Evolutionary conservation across 64 coral and sea anemone genomes (phyloP).

Genomic region (Platygyra sinensis): DNA sequence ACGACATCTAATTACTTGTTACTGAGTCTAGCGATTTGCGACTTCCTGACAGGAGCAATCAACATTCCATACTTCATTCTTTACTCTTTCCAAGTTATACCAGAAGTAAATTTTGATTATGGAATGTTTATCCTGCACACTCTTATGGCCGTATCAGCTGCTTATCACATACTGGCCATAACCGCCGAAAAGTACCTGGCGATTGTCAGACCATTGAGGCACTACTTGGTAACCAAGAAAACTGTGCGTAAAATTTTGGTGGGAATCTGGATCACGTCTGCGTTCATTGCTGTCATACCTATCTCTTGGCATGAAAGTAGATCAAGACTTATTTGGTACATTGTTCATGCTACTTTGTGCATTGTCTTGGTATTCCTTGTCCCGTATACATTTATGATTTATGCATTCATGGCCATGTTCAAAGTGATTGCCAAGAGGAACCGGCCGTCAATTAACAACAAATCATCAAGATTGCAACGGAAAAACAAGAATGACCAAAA

Average conservation of each 20-base stretch:
- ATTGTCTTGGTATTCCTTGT: constrained; percentile 53
- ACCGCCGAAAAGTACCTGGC: constrained; percentile 63
- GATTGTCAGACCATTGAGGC: constrained; percentile 31
- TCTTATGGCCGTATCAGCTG: constrained; percentile 3
- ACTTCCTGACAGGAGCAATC: constrained; percentile 67
- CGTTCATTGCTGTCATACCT: neutral
- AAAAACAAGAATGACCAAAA: constrained; percentile 31
- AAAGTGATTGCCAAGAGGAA: constrained; percentile 3
- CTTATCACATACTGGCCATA: constrained; percentile 58
- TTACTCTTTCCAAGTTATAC: neutral
- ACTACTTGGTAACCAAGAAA: constrained; percentile 41
- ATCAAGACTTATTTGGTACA: neutral
- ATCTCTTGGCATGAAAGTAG: neutral
- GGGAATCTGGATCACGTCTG: constrained; percentile 20
- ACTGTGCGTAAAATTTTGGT: constrained; percentile 14
- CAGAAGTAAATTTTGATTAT: neutral
- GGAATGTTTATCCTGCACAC: neutral
- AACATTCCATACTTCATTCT: constrained; percentile 46
- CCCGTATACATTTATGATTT: constrained; percentile 56
- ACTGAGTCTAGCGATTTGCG: constrained; percentile 60
- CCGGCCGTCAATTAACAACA: neutral
- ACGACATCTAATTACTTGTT: constrained; percentile 62
- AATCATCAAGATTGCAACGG: neutral
- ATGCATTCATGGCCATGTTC: constrained; percentile 46
- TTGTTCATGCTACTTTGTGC: constrained; percentile 10